A percentile compares a stretch with the other conserved stretches of the same genome.
phyloP scores from a whole-genome alignment of 1,140 invertebrate species.

The Belonocnema kinseyi region DNA sequence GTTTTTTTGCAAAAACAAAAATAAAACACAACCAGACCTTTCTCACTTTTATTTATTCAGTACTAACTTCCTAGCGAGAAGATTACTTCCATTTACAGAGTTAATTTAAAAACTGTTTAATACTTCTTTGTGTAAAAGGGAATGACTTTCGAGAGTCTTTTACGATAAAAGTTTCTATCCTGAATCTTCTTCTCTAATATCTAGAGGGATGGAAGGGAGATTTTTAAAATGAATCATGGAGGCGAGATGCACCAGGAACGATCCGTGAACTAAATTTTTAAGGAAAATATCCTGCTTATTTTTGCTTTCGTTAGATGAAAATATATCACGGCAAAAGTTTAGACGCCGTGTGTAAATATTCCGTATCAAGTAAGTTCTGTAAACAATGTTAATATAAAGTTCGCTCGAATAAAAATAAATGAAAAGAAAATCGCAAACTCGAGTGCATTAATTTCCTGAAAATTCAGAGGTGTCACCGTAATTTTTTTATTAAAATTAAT shows the following conservation, averaged over 20 bases:
- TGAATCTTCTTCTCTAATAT: background rate
- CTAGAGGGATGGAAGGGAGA: background rate
- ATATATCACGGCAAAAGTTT: background rate
- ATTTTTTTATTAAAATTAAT: no score
- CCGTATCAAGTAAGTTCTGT: background rate
- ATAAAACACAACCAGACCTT: background rate
- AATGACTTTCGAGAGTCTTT: background rate
- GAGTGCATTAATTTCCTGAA: background rate
- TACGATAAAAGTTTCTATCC: background rate
- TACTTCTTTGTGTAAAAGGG: no score
- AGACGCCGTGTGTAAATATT: background rate
- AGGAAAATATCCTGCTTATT: conserved; percentile 9
- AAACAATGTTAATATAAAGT: background rate
- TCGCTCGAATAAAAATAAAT: background rate
- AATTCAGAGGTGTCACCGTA: background rate
- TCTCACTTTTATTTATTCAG: no score
- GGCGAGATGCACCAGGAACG: background rate
- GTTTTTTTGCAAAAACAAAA: background rate
- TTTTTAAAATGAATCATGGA: conserved; percentile 10
- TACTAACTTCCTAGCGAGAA: no score
- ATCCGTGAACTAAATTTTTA: conserved; percentile 17
- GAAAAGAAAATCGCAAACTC: background rate
- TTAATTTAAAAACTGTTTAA: no score
- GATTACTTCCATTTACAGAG: no score
- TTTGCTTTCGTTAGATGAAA: background rate